Evolutionary conservation across 2,888 invertebrate genomes (phyloP), one percentile per base, ranked within the genome.

Genomic region (Silvanus unidentatus): DNA sequence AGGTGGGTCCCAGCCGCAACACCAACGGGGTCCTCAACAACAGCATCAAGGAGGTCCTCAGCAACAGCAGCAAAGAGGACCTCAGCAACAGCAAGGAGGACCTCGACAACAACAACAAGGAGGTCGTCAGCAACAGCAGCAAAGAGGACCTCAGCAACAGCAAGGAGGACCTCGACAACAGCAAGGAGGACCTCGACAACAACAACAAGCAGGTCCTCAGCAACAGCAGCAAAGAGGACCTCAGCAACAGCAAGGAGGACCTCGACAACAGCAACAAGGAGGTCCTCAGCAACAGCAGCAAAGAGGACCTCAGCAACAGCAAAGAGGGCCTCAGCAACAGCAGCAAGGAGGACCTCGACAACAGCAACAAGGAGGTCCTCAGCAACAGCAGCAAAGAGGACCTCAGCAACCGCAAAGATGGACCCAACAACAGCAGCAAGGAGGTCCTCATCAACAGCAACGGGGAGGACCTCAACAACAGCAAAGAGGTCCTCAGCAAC

Each of bases 181-280:
- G 36, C 22, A 28, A 32, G 16, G 40, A 15, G 1, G 16, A 3
- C 8, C 42, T 34, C 9, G 45, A 44, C 4, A 10, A 27, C 14
- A 32, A 28, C n/a, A n/a, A n/a, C n/a, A n/a, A n/a, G 15, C 15
- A 16, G 42, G 11, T 39, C 43, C 42, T 16, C 45, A 28, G 14
- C 49, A 39, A 16, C 51, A 48, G 35, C 49, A 53, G 35, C n/a
- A n/a, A n/a, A n/a, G n/a, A n/a, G n/a, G n/a, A n/a, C 44, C 36
- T 30, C 49, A 46, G 43, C 44, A 22, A 42, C 44, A 39, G 34
- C 50, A 39, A 14, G 13, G 29, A 11, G 42, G 42, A 12, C 44
- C 45, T 34, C 51, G 39, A 16, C 50, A 39, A 22, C 53, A 51
- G 40, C 27, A n/a, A n/a, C n/a, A n/a, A n/a, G n/a, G n/a, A n/a